Conservation (phyloP, 2,888 invertebrate species). For the Dynastes grantii region DNA sequence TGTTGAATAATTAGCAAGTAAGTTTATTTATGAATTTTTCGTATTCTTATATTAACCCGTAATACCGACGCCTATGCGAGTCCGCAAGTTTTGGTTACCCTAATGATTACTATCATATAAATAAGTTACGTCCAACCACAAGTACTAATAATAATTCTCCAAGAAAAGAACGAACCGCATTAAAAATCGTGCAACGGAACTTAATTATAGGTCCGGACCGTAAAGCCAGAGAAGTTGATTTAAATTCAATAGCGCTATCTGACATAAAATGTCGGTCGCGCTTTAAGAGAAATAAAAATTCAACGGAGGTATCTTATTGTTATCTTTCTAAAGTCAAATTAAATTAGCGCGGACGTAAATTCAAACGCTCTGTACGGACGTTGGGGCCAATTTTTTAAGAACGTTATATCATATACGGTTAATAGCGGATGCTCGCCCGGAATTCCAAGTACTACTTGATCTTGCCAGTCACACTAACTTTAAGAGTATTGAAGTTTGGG, state of each 20-base stretch:
- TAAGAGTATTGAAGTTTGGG: constrained; percentile 50
- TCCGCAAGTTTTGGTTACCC: too few relatives aligned
- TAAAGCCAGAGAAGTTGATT: neutral
- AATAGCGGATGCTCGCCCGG: constrained; percentile 41
- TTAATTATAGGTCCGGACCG: constrained; percentile 14
- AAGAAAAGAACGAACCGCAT: neutral
- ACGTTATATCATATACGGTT: constrained; percentile 49
- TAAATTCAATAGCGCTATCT: constrained; percentile 15
- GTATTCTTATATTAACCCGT: too few relatives aligned
- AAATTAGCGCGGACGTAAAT: constrained; percentile 43
- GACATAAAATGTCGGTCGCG: constrained; percentile 5
- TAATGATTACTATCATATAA: neutral
- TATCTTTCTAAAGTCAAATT: constrained; percentile 45
- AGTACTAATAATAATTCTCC: neutral
- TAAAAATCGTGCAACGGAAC: neutral
- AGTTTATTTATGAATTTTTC: too few relatives aligned
- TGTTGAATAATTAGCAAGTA: too few relatives aligned
- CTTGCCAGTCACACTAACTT: constrained; percentile 49
- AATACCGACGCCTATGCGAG: too few relatives aligned
- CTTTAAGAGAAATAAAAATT: constrained; percentile 33
- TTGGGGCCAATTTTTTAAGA: constrained; percentile 38
- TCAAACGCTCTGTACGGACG: constrained; percentile 20
- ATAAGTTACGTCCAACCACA: neutral
- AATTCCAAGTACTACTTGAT: constrained; percentile 49
- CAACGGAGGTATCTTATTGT: constrained; percentile 41